phyloP scores from a whole-genome alignment of 2,797 vertebrate genomes.

The Pipistrellus nathusii region DNA sequence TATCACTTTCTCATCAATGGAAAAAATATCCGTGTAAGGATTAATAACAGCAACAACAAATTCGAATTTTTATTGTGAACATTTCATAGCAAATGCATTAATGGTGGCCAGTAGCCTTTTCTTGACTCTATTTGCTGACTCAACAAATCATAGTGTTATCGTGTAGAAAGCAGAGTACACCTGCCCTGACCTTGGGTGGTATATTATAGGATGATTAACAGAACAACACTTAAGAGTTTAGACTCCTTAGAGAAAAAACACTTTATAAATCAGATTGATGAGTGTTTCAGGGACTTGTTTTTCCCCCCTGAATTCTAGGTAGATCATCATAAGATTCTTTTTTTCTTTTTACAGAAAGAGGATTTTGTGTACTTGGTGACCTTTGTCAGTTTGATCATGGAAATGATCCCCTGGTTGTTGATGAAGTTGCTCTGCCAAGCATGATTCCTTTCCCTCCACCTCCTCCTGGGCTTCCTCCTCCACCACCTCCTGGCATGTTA shows the following conservation, averaged over 20 bases:
- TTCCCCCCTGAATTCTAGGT: conserved; percentile 55
- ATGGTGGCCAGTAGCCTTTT: conserved; percentile 9
- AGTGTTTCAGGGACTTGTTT: conserved; percentile 49
- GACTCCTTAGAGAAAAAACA: conserved; percentile 19
- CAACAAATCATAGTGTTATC: background rate
- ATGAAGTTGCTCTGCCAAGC: conserved; percentile 96
- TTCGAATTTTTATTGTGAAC: conserved; percentile 52
- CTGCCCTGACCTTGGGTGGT: background rate
- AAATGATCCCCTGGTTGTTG: conserved; percentile 97
- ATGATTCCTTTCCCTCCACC: conserved; percentile 99
- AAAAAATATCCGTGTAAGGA: no score
- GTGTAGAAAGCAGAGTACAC: background rate
- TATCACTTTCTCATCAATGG: background rate
- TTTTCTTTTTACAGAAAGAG: conserved; percentile 92
- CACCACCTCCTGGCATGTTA: conserved; percentile 92
- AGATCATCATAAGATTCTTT: background rate
- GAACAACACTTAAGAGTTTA: conserved; percentile 23
- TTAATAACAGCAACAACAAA: background rate
- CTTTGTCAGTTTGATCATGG: conserved; percentile 98
- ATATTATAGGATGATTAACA: conserved; percentile 46
- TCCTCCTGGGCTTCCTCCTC: conserved; percentile 92
- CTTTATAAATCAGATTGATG: conserved; percentile 56
- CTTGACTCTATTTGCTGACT: background rate
- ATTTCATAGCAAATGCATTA: conserved; percentile 4
- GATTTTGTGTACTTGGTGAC: conserved; percentile 98